phyloP scores from a whole-genome alignment of 2,888 invertebrate species.

The Eupithecia insigniata region DNA sequence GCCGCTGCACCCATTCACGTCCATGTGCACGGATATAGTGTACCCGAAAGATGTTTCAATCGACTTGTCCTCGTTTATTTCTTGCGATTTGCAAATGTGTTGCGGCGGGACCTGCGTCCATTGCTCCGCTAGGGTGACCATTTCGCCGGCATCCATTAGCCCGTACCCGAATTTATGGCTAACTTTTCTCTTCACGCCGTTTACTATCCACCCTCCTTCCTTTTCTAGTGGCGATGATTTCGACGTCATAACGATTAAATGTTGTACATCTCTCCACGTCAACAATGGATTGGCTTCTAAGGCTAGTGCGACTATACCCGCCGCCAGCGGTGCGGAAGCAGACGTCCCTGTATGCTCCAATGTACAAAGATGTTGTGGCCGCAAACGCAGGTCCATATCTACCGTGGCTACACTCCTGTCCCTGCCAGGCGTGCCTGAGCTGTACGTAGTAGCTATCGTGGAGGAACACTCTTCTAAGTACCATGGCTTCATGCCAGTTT shows the following conservation, averaged over 20 bases:
- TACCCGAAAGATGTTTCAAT: conserved; percentile 91
- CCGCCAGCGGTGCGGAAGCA: conserved; percentile 96
- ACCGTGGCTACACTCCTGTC: conserved; percentile 96
- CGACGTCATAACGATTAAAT: conserved; percentile 95
- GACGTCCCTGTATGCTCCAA: conserved; percentile 96
- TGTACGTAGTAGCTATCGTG: conserved; percentile 98
- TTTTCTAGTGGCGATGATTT: conserved; percentile 94
- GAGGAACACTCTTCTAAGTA: conserved; percentile 99
- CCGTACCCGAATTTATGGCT: conserved; percentile 99
- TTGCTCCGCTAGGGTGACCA: conserved; percentile 95
- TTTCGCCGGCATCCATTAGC: conserved; percentile 97
- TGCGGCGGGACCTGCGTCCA: conserved; percentile 98
- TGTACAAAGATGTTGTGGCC: conserved; percentile 94
- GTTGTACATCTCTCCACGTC: conserved; percentile 99
- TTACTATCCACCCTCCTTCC: conserved; percentile 96
- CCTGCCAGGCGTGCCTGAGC: conserved; percentile 96
- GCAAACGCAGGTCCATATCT: conserved; percentile 93
- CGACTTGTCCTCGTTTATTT: conserved; percentile 92
- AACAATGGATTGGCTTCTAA: conserved; percentile 96
- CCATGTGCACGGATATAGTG: conserved; percentile 92
- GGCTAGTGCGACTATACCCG: conserved; percentile 96
- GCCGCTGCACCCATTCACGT: conserved; percentile 95
- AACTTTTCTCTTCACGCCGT: conserved; percentile 96
- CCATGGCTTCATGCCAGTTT: conserved; percentile 98
- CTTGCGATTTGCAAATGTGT: conserved; percentile 96